Evolutionary conservation across 64 coral and sea anemone species (phyloP), one percentile per base, ranked within the genome.

Genomic region (Montipora cactus): DNA sequence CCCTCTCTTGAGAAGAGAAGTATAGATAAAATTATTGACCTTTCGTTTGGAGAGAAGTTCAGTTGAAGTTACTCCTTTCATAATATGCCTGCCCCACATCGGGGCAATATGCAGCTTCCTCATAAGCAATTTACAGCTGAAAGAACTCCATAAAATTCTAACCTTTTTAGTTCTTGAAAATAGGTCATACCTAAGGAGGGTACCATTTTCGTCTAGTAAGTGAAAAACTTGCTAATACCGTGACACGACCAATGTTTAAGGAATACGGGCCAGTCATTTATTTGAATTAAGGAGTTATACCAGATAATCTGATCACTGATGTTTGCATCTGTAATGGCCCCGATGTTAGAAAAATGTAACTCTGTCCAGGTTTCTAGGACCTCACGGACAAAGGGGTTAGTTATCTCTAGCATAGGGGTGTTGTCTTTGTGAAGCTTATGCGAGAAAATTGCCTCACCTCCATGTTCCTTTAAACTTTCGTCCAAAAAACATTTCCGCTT

Each of bases 131-230:
- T 69, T 69, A 69, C 67, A 74, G 70, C 70, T 74, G 70, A 74
- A 74, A 74, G 9, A 74, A 74, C 19, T 74, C 70, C 70, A 74
- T 22, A 66, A 22, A 74, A 21, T 74, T 74, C 70, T 74, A 74
- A 74, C 70, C 70, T 25, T 22, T 37, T 74, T 22, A 37, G 70
- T 74, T 74, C 70, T 74, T 74, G 19, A 74, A 74, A 74, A 74
- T 74, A 25, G 70, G 70, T 74, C 23, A 74, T 37, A 74, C 70
- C 70, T 10, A 74, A 74, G 70, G 70, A 74, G 70, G n/a, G 70
- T 74, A 22, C 70, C 70, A 74, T 74, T 74, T 74, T 74, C 70
- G 13, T n/a, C 70, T 74, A 74, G 70, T 74, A 74, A 74, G n/a
- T 74, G 70, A 69, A 15, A 69, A 69, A 69, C 16, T 69, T 69